Percentiles rank a stretch among this genome's conserved stretches.
phyloP scores from a whole-genome alignment of 2,797 vertebrate species.

The Brachymystax lenok region DNA sequence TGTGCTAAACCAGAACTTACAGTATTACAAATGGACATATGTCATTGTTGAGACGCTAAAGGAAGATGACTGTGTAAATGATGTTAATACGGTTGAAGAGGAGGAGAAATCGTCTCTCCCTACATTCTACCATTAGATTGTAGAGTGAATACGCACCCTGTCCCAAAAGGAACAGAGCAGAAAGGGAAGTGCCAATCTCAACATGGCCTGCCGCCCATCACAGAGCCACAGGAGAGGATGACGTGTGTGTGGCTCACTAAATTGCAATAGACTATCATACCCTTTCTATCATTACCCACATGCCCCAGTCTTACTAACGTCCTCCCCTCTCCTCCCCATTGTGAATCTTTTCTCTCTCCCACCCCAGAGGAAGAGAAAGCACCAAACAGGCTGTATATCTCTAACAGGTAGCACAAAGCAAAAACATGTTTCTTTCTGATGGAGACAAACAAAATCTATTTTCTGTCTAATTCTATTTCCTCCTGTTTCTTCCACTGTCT shows the following conservation, averaged over 20 bases:
- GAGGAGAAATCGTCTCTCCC: slow-evolving; percentile 43
- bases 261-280: slow-evolving; percentile 3
- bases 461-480: slow-evolving; percentile 67
- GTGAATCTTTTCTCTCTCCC: no score
- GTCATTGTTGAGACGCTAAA: no score
- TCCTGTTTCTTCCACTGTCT: slow-evolving; percentile 52
- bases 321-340: background rate
- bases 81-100: slow-evolving; percentile 55
- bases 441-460: slow-evolving; percentile 50
- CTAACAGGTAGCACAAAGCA: slow-evolving; percentile 27
- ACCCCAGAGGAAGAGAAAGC: background rate
- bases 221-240: slow-evolving; percentile 57
- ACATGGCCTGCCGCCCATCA: slow-evolving; percentile 2
- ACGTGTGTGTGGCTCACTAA: background rate
- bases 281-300: background rate
- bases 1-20: no score
- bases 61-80: background rate
- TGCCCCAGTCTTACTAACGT: slow-evolving; percentile 8
- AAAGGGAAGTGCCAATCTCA: slow-evolving; percentile 26
- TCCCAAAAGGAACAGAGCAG: slow-evolving; percentile 64
- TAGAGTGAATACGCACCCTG: slow-evolving; percentile 60
- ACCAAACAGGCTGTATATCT: no score
- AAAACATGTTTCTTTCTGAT: slow-evolving; percentile 44
- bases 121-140: slow-evolving; percentile 43
- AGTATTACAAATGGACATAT: no score